Conservation (phyloP, 2,888 invertebrate species). For the Hymenopus coronatus region DNA sequence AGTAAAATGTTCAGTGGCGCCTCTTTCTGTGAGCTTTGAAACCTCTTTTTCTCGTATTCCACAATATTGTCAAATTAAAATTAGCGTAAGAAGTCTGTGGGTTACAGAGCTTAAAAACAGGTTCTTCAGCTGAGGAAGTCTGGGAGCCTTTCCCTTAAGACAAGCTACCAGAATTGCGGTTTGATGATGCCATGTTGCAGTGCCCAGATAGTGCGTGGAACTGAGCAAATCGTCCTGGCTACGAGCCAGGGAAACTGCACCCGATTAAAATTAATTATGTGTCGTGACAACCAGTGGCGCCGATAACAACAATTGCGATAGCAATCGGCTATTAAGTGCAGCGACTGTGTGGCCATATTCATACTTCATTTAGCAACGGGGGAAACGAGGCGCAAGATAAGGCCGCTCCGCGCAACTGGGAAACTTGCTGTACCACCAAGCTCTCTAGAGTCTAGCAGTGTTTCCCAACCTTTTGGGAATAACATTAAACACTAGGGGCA, state of each 20-base stretch:
- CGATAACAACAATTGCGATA: conserved; percentile 26
- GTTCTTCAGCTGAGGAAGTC: too few species aligned
- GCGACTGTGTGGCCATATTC: conserved; percentile 23
- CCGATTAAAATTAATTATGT: conserved; percentile 32
- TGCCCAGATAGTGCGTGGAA: background rate
- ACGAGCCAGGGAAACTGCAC: conserved; percentile 18
- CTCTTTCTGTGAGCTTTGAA: too few species aligned
- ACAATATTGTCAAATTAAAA: too few species aligned
- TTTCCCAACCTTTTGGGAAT: too few species aligned
- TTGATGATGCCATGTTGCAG: background rate
- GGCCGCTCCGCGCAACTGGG: background rate
- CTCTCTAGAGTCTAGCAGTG: too few species aligned
- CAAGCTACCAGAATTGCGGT: background rate
- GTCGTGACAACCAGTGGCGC: conserved; percentile 20
- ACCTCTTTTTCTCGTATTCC: too few species aligned
- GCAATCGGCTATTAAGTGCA: conserved; percentile 29
- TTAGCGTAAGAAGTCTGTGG: too few species aligned
- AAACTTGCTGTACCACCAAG: background rate
- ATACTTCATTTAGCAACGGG: conserved; percentile 28
- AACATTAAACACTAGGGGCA: too few species aligned
- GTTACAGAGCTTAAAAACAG: too few species aligned
- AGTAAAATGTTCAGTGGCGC: too few species aligned
- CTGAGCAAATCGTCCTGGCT: conserved; percentile 21
- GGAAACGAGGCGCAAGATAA: conserved; percentile 15
- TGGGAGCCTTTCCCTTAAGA: background rate